Conservation (phyloP, 2,888 invertebrate genomes). For the Chesias legatella region DNA sequence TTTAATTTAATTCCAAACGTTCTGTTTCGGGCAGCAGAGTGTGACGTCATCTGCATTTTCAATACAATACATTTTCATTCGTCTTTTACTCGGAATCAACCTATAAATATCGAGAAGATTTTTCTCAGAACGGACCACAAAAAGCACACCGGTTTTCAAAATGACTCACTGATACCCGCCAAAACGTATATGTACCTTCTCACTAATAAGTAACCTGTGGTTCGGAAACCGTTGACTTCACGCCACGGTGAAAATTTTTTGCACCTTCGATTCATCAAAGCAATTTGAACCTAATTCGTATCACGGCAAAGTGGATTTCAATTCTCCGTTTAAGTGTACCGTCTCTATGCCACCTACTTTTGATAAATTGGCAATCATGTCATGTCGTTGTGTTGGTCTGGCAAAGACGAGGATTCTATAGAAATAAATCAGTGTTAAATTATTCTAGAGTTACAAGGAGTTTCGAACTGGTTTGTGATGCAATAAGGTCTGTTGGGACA, state of each 20-base stretch:
- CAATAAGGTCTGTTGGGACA: constrained; percentile 3
- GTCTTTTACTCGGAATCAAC: constrained; percentile 3
- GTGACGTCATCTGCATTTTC: constrained; percentile 10
- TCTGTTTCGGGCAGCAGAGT: not conserved
- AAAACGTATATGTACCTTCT: not conserved
- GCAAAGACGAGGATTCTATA: too few relatives aligned
- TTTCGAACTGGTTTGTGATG: not conserved
- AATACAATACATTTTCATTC: constrained; percentile 3
- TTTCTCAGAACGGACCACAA: constrained; percentile 17
- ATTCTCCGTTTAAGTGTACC: constrained; percentile 2
- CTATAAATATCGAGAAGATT: constrained; percentile 11
- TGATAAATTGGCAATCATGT: constrained; percentile 28
- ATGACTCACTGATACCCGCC: constrained; percentile 15
- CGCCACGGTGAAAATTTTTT: constrained; percentile 10
- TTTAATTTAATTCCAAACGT: constrained; percentile 2
- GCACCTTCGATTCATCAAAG: not conserved
- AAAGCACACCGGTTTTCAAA: constrained; percentile 17
- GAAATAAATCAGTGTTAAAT: too few relatives aligned
- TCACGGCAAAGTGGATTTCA: constrained; percentile 2
- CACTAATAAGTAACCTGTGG: constrained; percentile 6
- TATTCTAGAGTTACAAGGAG: too few relatives aligned
- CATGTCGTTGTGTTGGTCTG: constrained; percentile 17
- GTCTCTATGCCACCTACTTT: constrained; percentile 25
- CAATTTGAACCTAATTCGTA: constrained; percentile 11
- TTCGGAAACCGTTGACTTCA: constrained; percentile 16